phyloP scores from a whole-genome alignment of 2,888 invertebrate genomes.

The Eremobia ochroleuca region DNA sequence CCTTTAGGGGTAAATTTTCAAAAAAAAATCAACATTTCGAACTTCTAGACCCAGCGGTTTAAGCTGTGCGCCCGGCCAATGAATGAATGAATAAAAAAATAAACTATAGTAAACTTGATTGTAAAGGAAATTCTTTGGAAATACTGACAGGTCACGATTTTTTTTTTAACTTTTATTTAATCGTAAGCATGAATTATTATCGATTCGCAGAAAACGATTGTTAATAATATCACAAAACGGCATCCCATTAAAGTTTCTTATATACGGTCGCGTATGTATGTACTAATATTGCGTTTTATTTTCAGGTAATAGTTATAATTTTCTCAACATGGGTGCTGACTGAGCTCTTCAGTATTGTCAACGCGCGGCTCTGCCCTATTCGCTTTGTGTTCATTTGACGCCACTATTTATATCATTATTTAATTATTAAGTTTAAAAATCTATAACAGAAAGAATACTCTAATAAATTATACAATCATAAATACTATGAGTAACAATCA shows the following conservation, averaged over 20 bases:
- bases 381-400: constrained; percentile 71
- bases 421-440: constrained; percentile 80
- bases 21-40: too few relatives aligned
- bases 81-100: background rate
- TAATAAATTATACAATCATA: constrained; percentile 56
- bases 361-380: constrained; percentile 58
- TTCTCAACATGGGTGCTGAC: constrained; percentile 80
- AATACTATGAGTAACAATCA: constrained; percentile 59
- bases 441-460: constrained; percentile 72
- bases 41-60: background rate
- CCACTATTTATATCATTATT: constrained; percentile 84
- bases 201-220: background rate
- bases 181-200: too few relatives aligned
- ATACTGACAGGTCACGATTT: background rate
- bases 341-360: constrained; percentile 78
- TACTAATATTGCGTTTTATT: constrained; percentile 44
- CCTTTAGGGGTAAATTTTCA: background rate
- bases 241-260: background rate
- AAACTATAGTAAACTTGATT: background rate
- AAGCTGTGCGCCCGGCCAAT: background rate
- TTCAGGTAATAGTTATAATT: constrained; percentile 70
- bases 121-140: background rate
- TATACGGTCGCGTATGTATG: background rate
- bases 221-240: background rate
- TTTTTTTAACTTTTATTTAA: background rate